A percentile compares a stretch with the other conserved stretches of the same genome.
phyloP scores from a whole-genome alignment of 1,140 invertebrate genomes.

The Chrysomallon squamiferum region DNA sequence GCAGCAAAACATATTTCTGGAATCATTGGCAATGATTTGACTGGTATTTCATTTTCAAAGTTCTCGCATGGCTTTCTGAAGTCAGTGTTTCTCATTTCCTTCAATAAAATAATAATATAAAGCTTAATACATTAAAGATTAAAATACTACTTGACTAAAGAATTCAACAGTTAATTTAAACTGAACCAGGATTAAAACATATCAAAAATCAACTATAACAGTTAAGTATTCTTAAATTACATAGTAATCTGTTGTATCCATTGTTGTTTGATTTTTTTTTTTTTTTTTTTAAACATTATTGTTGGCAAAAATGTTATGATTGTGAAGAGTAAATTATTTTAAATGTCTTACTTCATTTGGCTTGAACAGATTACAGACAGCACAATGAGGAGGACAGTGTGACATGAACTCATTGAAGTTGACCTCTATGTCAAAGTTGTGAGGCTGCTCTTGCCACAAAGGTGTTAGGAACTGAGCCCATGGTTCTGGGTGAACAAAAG shows the following conservation, averaged over 20 bases:
- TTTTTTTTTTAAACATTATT: no score
- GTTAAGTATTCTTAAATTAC: no score
- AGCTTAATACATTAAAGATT: no score
- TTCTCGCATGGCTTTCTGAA: not conserved
- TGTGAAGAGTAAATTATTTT: no score
- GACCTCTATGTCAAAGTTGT: slow-evolving; percentile 55
- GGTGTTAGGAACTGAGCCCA: slow-evolving; percentile 55
- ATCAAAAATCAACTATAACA: no score
- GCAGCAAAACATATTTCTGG: slow-evolving; percentile 58
- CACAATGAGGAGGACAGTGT: slow-evolving; percentile 58
- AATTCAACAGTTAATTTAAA: no score
- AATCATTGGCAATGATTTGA: slow-evolving; percentile 51
- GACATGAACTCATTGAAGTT: slow-evolving; percentile 55
- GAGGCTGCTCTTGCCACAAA: slow-evolving; percentile 55
- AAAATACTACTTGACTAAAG: no score
- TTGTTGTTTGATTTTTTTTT: no score
- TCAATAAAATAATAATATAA: not conserved
- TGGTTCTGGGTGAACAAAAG: slow-evolving; percentile 11
- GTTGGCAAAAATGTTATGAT: no score
- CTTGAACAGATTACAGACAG: slow-evolving; percentile 62
- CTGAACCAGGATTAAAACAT: no score
- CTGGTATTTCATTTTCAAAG: slow-evolving; percentile 20
- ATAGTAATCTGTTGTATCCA: no score
- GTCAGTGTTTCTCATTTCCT: not conserved
- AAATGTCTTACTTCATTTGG: slow-evolving; percentile 52